Conservation (phyloP, 2,888 invertebrate species). For the Ramazzottius varieornatus region DNA sequence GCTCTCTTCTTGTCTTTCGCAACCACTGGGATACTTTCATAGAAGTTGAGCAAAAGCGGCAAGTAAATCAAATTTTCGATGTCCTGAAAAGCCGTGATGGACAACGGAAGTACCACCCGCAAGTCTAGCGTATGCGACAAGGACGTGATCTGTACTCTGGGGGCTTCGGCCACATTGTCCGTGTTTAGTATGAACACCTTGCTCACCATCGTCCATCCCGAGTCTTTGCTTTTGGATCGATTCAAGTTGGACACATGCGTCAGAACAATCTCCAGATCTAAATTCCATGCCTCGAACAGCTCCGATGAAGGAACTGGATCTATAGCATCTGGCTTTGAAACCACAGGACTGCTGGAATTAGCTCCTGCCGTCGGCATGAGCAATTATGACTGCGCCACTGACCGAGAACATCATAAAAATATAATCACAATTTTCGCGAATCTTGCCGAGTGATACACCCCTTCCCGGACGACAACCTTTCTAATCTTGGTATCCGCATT, state of each 20-base stretch:
- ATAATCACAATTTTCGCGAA: no score
- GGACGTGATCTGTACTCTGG: not conserved
- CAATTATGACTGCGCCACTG: no score
- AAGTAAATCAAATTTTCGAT: not conserved
- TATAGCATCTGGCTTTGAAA: no score
- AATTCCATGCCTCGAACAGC: not conserved
- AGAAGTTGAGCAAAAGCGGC: not conserved
- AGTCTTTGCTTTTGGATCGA: not conserved
- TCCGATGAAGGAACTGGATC: no score
- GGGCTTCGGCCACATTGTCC: not conserved
- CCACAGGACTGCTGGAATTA: no score
- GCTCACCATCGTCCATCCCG: not conserved
- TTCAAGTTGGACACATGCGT: not conserved
- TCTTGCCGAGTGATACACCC: no score
- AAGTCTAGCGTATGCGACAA: not conserved
- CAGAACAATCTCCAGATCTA: not conserved
- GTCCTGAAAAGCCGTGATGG: not conserved
- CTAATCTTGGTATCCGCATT: no score
- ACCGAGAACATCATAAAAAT: no score
- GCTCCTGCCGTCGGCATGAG: no score
- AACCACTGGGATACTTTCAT: not conserved
- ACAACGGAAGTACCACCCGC: not conserved
- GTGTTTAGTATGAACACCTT: not conserved
- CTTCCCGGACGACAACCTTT: no score
- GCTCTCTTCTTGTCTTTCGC: not conserved